Conservation (phyloP, 2,888 invertebrate species). For the Mechanitis mazaeus region DNA sequence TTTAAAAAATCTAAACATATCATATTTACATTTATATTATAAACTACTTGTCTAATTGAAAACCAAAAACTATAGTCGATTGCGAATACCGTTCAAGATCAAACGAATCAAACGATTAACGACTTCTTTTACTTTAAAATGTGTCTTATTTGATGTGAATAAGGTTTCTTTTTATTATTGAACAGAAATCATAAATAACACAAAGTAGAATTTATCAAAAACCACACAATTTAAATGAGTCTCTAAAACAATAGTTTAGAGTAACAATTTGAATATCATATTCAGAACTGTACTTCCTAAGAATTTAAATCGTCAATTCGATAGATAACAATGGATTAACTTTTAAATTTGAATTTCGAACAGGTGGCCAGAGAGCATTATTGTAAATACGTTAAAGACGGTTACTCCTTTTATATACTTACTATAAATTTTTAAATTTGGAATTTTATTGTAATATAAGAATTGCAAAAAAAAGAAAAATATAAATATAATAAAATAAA, state of each 20-base stretch:
- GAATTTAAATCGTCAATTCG: slow-evolving; percentile 19
- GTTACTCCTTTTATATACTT: neutral
- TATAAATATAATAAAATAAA: no score
- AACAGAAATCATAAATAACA: neutral
- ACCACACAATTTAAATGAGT: neutral
- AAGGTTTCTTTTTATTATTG: no score
- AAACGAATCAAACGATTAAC: no score
- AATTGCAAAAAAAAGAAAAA: no score
- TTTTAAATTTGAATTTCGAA: slow-evolving; percentile 22
- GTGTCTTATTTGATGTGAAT: no score
- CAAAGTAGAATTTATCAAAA: slow-evolving; percentile 3
- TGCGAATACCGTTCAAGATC: no score
- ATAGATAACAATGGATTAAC: slow-evolving; percentile 22
- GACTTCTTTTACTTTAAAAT: no score
- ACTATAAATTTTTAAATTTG: slow-evolving; percentile 3
- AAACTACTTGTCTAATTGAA: no score
- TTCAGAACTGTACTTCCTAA: slow-evolving; percentile 11
- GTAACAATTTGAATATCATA: slow-evolving; percentile 6
- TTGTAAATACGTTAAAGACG: neutral
- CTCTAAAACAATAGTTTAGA: neutral
- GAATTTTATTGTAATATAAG: neutral
- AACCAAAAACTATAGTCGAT: no score
- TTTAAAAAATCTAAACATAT: no score
- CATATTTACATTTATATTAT: no score
- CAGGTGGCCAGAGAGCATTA: slow-evolving; percentile 10